Evolutionary conservation across 1,140 invertebrate genomes (phyloP).

Genomic region (Ceratosolen solmsi): DNA sequence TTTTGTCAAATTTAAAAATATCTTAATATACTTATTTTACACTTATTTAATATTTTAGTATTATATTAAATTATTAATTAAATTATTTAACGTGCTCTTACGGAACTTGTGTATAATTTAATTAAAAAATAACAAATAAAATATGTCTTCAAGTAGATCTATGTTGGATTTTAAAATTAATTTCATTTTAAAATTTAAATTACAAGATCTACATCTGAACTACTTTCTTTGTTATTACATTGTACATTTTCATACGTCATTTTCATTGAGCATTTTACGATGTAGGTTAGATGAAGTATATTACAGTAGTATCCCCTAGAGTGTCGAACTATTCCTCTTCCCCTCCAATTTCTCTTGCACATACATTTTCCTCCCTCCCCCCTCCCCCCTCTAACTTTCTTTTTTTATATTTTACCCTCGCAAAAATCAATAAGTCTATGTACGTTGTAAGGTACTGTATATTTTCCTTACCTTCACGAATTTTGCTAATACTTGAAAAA

Average conservation of each 20-base stretch:
- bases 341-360: background rate
- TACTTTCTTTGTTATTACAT: background rate
- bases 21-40: no score
- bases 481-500: background rate
- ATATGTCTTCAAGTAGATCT: no score
- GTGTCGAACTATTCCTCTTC: background rate
- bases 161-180: no score
- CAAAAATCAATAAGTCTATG: background rate
- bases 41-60: no score
- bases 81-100: no score
- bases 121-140: no score
- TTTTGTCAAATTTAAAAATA: no score
- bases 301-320: background rate
- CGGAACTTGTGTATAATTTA: no score
- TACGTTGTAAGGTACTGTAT: background rate
- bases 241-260: background rate
- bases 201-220: background rate
- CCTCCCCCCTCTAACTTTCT: background rate
- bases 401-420: background rate
- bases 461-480: background rate
- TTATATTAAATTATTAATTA: no score
- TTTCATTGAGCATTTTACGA: background rate
- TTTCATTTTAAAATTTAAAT: background rate
- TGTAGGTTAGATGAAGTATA: background rate
- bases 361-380: background rate